Conservation (phyloP, 2,113 vertebrate species). For the Rhinichthys klamathensis region DNA sequence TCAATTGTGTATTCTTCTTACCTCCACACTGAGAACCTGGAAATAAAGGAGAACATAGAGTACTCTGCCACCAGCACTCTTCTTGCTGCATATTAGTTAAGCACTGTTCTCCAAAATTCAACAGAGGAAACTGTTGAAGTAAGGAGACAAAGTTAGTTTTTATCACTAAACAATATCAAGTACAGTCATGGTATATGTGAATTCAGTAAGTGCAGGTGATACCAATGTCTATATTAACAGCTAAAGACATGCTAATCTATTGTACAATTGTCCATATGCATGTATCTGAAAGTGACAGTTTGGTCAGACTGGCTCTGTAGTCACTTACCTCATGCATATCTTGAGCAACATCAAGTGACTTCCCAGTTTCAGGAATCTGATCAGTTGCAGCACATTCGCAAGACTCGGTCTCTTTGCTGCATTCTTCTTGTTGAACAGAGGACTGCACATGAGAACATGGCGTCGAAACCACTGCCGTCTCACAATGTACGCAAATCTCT, state of each 20-base stretch:
- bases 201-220: neutral
- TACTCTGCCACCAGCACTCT: constrained; percentile 96
- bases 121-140: constrained; percentile 80
- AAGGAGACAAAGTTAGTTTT: constrained; percentile 33
- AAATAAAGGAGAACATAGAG: constrained; percentile 90
- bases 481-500: constrained; percentile 86
- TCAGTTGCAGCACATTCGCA: constrained; percentile 81
- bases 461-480: constrained; percentile 66
- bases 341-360: constrained; percentile 80
- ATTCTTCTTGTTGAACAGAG: constrained; percentile 80
- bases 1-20: constrained; percentile 61
- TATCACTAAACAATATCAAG: neutral
- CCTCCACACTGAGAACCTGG: constrained; percentile 91
- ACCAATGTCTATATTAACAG: neutral
- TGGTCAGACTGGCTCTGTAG: neutral
- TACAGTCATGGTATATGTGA: neutral
- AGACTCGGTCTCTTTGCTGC: constrained; percentile 79
- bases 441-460: constrained; percentile 71
- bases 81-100: constrained; percentile 84
- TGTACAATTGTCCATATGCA: neutral
- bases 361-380: constrained; percentile 82
- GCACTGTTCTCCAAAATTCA: constrained; percentile 83
- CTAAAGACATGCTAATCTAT: neutral
- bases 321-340: constrained; percentile 84
- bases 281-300: neutral